Evolutionary conservation across 2,113 vertebrate species (phyloP), one percentile per base, ranked within the genome.

Genomic region (Ginglymostoma cirratum): DNA sequence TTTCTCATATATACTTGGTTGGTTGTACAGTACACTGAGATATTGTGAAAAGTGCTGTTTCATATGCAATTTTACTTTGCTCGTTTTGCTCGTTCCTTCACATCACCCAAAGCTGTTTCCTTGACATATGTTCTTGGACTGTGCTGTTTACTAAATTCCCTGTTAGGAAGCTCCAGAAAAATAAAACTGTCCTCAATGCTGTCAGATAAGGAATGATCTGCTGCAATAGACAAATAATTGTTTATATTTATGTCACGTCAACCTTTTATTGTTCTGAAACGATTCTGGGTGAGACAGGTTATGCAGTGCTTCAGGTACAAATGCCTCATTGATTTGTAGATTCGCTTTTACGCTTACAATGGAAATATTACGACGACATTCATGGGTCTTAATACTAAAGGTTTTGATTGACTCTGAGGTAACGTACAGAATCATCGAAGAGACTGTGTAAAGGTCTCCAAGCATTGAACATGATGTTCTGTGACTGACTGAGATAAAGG

Each of bases 171-270:
- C 15, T 7, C 27, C 5, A 4, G n/a, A 38, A 19, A 94, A 95
- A 72, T 45, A 27, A 70, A 72, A 94, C 38, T 94, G 66, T 8
- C 93, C 66, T 38, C 8, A 23, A 66, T 27, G 66, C 30, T 69
- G 65, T 70, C 93, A 27, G 93, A 94, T 94, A 70, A 70, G 66
- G n/a, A 76, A 95, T 30, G 69, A 70, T 38, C 69, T 52, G 94
- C n/a, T 4, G 21, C 38, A 83, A 69, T 5, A 48, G 66, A 34
- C 66, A 95, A 76, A 52, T 14, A 70, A 48, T 95, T n/a, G 17
- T 72, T 69, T 34, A 23, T 45, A 24, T 95, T 38, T 27, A 38
- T 48, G 45, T 76, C 45, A 72, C 14, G 14, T 95, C 69, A 52
- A 15, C 94, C 67, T 42, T 48, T 48, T 76, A 48, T 24, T 10